Conservation (phyloP, 1,140 invertebrate species). For the Antheraea mylitta region DNA sequence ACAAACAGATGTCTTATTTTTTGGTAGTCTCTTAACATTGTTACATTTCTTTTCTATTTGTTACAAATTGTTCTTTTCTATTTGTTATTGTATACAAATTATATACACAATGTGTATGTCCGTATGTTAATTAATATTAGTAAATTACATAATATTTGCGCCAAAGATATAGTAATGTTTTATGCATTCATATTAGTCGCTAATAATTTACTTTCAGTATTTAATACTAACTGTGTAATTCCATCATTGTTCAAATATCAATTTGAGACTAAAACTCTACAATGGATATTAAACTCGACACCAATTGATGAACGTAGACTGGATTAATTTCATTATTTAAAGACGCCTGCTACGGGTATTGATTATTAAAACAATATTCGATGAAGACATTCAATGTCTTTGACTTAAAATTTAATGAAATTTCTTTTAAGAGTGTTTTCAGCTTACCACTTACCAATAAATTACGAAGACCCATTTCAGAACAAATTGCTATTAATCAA, state of each 20-base stretch:
- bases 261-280: slow-evolving; percentile 56
- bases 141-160: too few species aligned
- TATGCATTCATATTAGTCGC: too few species aligned
- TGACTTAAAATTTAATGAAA: slow-evolving; percentile 42
- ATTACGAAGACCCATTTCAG: slow-evolving; percentile 25
- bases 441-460: slow-evolving; percentile 37
- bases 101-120: too few species aligned
- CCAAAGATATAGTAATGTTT: too few species aligned
- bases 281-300: slow-evolving; percentile 48
- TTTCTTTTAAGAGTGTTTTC: slow-evolving; percentile 39
- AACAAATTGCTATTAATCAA: slow-evolving; percentile 28
- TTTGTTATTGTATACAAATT: background rate
- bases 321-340: slow-evolving; percentile 58
- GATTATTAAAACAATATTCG: slow-evolving; percentile 44
- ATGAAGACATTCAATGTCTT: slow-evolving; percentile 32
- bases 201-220: background rate
- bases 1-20: slow-evolving; percentile 38
- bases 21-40: background rate
- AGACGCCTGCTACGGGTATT: slow-evolving; percentile 12
- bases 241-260: slow-evolving; percentile 44
- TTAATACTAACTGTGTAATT: slow-evolving; percentile 33
- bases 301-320: slow-evolving; percentile 50
- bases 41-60: too few species aligned
- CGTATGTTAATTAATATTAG: too few species aligned
- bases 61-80: too few species aligned